These are phyloP conservation scores for Cerastis rubricosa DNA, from an alignment of 2,888 invertebrate genomes.

Conservation along the genomic window DNA sequence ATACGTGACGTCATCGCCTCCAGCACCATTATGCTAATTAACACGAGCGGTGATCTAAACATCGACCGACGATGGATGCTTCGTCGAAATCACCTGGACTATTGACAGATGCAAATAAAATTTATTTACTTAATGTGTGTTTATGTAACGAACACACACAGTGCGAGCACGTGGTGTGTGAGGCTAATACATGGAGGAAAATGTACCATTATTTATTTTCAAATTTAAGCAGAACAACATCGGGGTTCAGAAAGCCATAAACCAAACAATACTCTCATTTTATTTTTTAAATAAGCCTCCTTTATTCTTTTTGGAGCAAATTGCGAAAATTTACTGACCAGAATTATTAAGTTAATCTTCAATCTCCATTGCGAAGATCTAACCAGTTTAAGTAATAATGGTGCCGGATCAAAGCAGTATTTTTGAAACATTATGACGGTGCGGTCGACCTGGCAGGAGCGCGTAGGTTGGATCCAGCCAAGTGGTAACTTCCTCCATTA, in stretches of 20 bases:
- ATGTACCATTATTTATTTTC: not conserved
- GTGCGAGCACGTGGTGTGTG: not conserved
- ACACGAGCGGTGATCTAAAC: slow-evolving; percentile 74
- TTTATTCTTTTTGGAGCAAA: slow-evolving; percentile 56
- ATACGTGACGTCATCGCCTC: slow-evolving; percentile 82
- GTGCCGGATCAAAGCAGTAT: slow-evolving; percentile 78
- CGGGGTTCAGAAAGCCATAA: slow-evolving; percentile 25
- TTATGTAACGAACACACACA: not conserved
- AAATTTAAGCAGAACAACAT: slow-evolving; percentile 25
- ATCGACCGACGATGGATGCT: slow-evolving; percentile 59
- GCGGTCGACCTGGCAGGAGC: slow-evolving; percentile 75
- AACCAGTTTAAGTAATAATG: slow-evolving; percentile 75
- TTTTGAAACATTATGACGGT: slow-evolving; percentile 77
- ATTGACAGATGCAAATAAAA: slow-evolving; percentile 48
- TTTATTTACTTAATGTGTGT: slow-evolving; percentile 17
- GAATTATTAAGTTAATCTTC: slow-evolving; percentile 75
- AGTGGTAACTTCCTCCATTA: slow-evolving; percentile 88
- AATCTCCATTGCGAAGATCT: slow-evolving; percentile 72
- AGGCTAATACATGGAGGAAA: not conserved
- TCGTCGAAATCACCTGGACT: slow-evolving; percentile 55
- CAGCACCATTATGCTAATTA: slow-evolving; percentile 83
- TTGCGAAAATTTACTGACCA: slow-evolving; percentile 70
- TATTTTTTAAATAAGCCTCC: slow-evolving; percentile 53
- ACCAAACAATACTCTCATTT: slow-evolving; percentile 49
- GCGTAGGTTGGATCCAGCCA: slow-evolving; percentile 84